Base-by-base conservation (phyloP, 2,113 vertebrate species). In the Leuciscus idus region DNA sequence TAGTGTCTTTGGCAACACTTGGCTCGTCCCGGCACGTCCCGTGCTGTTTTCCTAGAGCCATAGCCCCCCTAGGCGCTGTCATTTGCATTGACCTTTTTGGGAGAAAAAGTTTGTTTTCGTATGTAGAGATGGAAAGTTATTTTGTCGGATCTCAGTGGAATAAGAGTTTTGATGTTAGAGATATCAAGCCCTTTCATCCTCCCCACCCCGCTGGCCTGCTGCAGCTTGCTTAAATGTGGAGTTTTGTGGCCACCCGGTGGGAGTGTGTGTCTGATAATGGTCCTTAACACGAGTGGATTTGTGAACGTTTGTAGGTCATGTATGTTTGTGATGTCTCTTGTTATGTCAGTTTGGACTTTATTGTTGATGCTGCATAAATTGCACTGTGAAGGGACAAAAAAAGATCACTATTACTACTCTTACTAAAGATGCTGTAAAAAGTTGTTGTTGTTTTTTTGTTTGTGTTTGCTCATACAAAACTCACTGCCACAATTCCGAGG, bases 1-100 rank as follows among this genome's bases (percentile, higher is more conserved):
- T 93, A 91, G 86, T 74, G 90, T 91, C 89, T 93, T 89, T 89
- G 90, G 90, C 82, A 91, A 36, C 88, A 87, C 17, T 66, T 66
- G 61, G 70, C 85, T 79, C 86, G 93, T 87, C 91, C 79, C 30
- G 84, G 89, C 94, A 88, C 89, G 94, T 92, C 89, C 2, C 75
- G 43, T n/a, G 77, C 76, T 78, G 55, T 77, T 85, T 87, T 85
- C 75, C 36, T 36, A 33, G 23, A 46, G 61, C 30, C 59, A 33
- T 10, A 21, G 43, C n/a, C 74, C 74, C 74, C 74, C 21, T 39
- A 52, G 48, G 74, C 55, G 75, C 48, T 33, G 75, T 50, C 75
- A 77, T 19, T 77, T 55, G 15, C 46, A 33, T 7, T 55, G 48
- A 77, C 75, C 75, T 77, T 50, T 75, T 74, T 74, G 10, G 4